Conservation (phyloP, 2,113 vertebrate species). For the Dasypus novemcinctus region DNA sequence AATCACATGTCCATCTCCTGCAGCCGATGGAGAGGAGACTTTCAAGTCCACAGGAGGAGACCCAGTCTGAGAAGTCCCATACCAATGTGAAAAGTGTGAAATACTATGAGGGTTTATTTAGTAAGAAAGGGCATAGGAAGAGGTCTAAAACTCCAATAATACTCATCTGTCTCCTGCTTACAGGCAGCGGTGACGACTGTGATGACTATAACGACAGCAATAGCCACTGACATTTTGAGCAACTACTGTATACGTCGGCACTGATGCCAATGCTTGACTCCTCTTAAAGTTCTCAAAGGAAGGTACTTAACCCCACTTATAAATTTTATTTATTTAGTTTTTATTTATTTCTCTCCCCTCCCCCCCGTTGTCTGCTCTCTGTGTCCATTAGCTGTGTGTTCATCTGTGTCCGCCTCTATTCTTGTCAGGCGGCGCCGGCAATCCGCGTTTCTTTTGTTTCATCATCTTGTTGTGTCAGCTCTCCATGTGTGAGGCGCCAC, state of each 20-base stretch:
- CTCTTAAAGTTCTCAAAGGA: neutral
- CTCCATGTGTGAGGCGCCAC: too few species aligned
- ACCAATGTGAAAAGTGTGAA: neutral
- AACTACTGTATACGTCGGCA: neutral
- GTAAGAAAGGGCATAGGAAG: neutral
- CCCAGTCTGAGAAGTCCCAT: neutral
- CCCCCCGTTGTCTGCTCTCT: too few species aligned
- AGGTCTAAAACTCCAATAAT: neutral
- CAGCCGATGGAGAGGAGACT: neutral
- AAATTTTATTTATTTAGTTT: too few species aligned
- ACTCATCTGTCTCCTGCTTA: neutral
- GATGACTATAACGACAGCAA: neutral
- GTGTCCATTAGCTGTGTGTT: too few species aligned
- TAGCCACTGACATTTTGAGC: neutral
- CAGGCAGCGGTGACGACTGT: neutral
- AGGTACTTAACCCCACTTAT: neutral
- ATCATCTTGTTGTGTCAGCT: too few species aligned
- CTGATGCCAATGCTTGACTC: neutral
- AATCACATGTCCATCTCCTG: neutral
- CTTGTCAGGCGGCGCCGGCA: too few species aligned
- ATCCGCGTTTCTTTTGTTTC: too few species aligned
- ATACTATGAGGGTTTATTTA: neutral
- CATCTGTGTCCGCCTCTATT: too few species aligned
- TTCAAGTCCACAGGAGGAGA: neutral
- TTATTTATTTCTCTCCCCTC: too few species aligned